Base-by-base conservation (phyloP, 2,797 vertebrate species). In the Lepus oiostolus region DNA sequence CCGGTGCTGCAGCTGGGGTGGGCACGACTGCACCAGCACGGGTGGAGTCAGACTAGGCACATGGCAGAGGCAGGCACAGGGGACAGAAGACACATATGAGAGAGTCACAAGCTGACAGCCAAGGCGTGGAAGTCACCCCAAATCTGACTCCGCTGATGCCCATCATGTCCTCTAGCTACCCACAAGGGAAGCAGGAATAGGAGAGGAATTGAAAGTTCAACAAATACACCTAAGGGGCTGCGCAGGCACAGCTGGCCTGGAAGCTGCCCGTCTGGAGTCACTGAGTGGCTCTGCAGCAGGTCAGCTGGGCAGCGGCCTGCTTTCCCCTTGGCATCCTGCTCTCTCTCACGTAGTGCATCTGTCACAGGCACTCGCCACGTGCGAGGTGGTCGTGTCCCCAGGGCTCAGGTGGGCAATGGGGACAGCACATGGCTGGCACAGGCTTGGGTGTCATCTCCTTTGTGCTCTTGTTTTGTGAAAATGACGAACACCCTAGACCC, bases 391-490 rank as follows among this genome's bases (percentile, higher is more conserved):
- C 79, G 70, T 7, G 47, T 74, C 24, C 8, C n/a, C 38, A 19
- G 65, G 5, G n/a, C 3, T 71, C 8, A 19, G 13, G 13, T 32
- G 2, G 13, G 30, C 58, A 10, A 32, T 2, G 11, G 30, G 30
- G 54, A 32, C 12, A 85, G 62, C 26, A 28, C 50, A 60, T 0
- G 9, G 6, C 72, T 60, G 74, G 35, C 16, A 26, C 11, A 28
- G 38, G 60, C 21, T 10, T 75, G 67, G 68, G 50, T 42, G 30
- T 67, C 68, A 82, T 86, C 96, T 76, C 42, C 47, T 95, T 67
- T 62, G 89, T 24, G 24, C 76, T 21, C 32, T 82, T 47, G 28
- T 85, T 95, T 90, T 85, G 81, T 28, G 94, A 92, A 96, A 91
- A 60, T 19, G n/a, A 14, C 5, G n/a, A 70, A 72, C 12, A 65